These are phyloP conservation scores for Cerastoderma edule DNA, from an alignment of 2,888 invertebrate genomes.

Conservation along the genomic window DNA sequence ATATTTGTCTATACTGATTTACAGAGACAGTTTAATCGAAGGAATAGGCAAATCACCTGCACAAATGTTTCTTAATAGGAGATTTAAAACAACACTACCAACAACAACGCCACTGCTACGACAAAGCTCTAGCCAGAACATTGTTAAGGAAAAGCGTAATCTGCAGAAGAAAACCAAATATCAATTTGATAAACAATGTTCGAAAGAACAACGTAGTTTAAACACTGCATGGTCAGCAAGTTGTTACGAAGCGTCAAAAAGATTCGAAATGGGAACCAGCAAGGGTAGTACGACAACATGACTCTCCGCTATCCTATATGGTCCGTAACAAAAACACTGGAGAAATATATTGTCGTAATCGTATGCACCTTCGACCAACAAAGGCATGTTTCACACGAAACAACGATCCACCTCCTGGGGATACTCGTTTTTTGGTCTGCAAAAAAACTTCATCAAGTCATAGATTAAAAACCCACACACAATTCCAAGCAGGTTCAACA, in stretches of 20 bases:
- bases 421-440: too few species aligned
- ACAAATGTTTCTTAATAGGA: constrained; percentile 38
- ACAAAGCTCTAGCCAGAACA: background rate
- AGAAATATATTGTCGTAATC: constrained; percentile 29
- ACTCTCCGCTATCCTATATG: constrained; percentile 29
- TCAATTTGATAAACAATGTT: constrained; percentile 28
- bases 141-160: background rate
- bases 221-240: constrained; percentile 10
- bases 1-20: constrained; percentile 32
- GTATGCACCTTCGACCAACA: constrained; percentile 31
- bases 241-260: constrained; percentile 21
- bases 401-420: too few species aligned
- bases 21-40: constrained; percentile 31
- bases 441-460: too few species aligned
- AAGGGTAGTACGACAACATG: constrained; percentile 18
- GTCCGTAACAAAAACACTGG: constrained; percentile 27
- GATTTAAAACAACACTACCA: constrained; percentile 39
- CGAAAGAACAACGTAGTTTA: constrained; percentile 13
- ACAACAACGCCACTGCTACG: constrained; percentile 31
- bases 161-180: constrained; percentile 7
- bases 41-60: constrained; percentile 35
- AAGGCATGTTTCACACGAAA: too few species aligned
- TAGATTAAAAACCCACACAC: too few species aligned
- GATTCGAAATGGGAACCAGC: constrained; percentile 24
- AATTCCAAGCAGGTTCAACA: too few species aligned